Evolutionary conservation across 2,888 invertebrate genomes (phyloP), one percentile per base, ranked within the genome.

Genomic region (Heteromurus nitidus): DNA sequence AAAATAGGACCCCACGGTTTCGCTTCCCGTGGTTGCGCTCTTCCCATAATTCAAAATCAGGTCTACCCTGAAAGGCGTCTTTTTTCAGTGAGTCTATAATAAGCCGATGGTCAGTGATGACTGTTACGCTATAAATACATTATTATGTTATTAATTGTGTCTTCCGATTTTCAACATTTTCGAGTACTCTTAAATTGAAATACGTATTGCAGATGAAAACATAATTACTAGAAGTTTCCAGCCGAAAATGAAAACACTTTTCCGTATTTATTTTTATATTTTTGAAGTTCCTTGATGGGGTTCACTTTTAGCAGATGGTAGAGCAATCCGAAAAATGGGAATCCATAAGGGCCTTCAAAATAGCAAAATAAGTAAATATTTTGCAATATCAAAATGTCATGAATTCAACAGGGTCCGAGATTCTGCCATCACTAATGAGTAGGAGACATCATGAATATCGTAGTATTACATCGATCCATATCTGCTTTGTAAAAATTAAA

Each of bases 291-390:
- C 3, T 69, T 65, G 0, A 84, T 44, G 1, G 80, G 16, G 77
- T 84, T 70, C 0, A 11, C 53, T 20, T 55, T 84, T 11, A 60
- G 3, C n/a, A 85, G 24, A 18, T 67, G 68, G 13, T 77, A 0
- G 50, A 86, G 22, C 0, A 77, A 81, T 7, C 86, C 86, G 11
- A 86, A 36, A 24, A 85, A 16, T 11, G 86, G 86, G 0, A 76
- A 26, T 11, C 85, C 84, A 58, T 82, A 85, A 16, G 86, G 86
- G n/a, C 86, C 86, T 86, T n/a, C n/a, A 53, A 67, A n/a, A n/a
- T n/a, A 26, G 26, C 7, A 26, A 5, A n/a, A 7, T 28, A 65
- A n/a, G n/a, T n/a, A n/a, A n/a, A n/a, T n/a, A 30, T 31, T 58
- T 24, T 18, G 62, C 18, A 3, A n/a, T 42, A 42, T 42, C 5